Conservation (phyloP, 2,113 vertebrate species). For the Sorex araneus region DNA sequence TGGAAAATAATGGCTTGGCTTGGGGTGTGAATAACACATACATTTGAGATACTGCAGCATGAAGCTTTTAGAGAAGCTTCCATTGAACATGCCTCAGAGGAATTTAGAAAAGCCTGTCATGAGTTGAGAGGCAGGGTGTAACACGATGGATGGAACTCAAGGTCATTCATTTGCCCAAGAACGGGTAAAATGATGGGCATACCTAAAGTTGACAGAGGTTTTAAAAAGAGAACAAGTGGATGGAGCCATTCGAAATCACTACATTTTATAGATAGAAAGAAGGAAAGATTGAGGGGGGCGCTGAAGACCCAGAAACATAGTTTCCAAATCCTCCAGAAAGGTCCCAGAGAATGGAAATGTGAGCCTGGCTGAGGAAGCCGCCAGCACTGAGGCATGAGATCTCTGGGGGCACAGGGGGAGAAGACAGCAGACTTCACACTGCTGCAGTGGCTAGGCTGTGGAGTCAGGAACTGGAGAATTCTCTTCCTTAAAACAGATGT, state of each 20-base stretch:
- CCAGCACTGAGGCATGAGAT: background rate
- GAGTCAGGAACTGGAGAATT: background rate
- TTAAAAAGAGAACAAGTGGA: background rate
- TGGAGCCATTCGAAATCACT: constrained; percentile 1
- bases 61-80: background rate
- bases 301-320: background rate
- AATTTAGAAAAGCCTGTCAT: background rate
- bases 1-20: background rate
- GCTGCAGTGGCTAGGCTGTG: background rate
- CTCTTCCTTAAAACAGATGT: background rate
- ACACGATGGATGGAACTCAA: background rate
- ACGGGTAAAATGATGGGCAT: background rate
- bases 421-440: background rate
- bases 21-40: background rate
- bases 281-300: background rate
- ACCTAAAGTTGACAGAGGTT: background rate
- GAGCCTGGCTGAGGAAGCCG: background rate
- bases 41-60: background rate
- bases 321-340: background rate
- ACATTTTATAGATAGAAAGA: background rate
- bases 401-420: background rate
- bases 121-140: background rate
- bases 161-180: background rate
- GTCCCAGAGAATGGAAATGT: background rate
- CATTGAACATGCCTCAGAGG: background rate